Percentiles rank a stretch among this genome's conserved stretches.
Evolutionary conservation across 92 coral and sea anemone species (phyloP).

Genomic region (Parazoanthus swiftii): DNA sequence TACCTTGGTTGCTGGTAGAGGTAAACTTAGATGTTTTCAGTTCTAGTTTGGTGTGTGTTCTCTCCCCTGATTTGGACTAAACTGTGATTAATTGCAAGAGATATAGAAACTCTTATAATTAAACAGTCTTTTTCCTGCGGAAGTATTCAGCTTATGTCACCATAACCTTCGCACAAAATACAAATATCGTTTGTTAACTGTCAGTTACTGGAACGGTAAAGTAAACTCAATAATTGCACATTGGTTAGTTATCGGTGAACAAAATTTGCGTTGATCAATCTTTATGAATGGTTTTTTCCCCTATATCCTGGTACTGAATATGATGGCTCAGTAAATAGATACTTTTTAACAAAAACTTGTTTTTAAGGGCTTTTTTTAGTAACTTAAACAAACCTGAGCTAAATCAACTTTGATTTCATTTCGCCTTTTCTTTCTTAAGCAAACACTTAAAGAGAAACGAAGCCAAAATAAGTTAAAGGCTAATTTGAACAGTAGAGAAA

Average conservation of each 20-base stretch:
- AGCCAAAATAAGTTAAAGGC: background rate
- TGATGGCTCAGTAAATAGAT: background rate
- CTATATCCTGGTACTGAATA: background rate
- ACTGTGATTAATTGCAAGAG: constrained; percentile 27
- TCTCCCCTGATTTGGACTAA: background rate
- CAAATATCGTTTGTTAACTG: constrained; percentile 5
- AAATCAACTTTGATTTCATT: constrained; percentile 22
- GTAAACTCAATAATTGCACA: constrained; percentile 10
- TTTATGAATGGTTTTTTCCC: background rate
- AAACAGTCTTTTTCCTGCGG: constrained; percentile 38
- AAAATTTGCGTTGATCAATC: background rate
- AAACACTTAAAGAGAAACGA: constrained; percentile 13
- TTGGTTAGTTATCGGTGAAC: background rate
- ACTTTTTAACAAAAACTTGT: background rate
- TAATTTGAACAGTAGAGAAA: background rate
- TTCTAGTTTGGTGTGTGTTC: constrained; percentile 1
- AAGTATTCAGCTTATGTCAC: constrained; percentile 39
- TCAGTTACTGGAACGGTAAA: background rate
- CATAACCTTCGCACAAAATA: constrained; percentile 21
- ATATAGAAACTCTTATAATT: constrained; percentile 32
- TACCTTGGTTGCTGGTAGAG: constrained; percentile 9
- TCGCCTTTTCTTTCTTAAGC: background rate
- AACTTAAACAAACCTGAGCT: constrained; percentile 1
- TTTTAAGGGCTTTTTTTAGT: background rate
- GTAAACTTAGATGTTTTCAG: background rate